These are phyloP conservation scores for Botia kubotai DNA, from an alignment of 2,797 vertebrate genomes.

Conservation along the genomic window DNA sequence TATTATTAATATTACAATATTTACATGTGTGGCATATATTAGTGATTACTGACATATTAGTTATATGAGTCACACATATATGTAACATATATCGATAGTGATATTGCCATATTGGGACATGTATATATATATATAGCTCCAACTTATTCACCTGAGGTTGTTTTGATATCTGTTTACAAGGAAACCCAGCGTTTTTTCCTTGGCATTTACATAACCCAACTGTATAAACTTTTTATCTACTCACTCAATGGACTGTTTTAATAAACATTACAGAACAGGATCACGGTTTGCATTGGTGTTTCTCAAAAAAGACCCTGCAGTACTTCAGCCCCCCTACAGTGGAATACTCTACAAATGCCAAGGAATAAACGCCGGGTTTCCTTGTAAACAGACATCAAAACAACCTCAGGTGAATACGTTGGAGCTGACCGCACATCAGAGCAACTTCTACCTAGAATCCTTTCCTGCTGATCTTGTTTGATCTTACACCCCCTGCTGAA, in stretches of 20 bases:
- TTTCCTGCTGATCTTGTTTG: constrained; percentile 23
- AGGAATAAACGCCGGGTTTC: not conserved
- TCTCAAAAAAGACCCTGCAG: not conserved
- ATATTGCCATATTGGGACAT: too few species aligned
- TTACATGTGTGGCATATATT: too few species aligned
- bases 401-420: constrained; percentile 13
- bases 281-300: not conserved
- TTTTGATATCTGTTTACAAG: constrained; percentile 12
- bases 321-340: not conserved
- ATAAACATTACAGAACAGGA: not conserved
- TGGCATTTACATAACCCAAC: constrained; percentile 11
- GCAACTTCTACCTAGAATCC: not conserved
- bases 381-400: constrained; percentile 11
- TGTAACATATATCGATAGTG: too few species aligned
- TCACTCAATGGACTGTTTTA: not conserved
- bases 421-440: constrained; percentile 17
- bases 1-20: too few species aligned
- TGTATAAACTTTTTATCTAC: not conserved
- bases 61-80: too few species aligned
- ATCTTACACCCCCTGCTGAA: constrained; percentile 15
- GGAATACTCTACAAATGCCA: constrained; percentile 14
- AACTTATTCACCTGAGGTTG: constrained; percentile 12
- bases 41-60: too few species aligned
- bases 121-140: not conserved
- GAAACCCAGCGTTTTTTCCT: not conserved